Conservation (phyloP, 2,113 vertebrate species). For the Mesocricetus auratus region DNA sequence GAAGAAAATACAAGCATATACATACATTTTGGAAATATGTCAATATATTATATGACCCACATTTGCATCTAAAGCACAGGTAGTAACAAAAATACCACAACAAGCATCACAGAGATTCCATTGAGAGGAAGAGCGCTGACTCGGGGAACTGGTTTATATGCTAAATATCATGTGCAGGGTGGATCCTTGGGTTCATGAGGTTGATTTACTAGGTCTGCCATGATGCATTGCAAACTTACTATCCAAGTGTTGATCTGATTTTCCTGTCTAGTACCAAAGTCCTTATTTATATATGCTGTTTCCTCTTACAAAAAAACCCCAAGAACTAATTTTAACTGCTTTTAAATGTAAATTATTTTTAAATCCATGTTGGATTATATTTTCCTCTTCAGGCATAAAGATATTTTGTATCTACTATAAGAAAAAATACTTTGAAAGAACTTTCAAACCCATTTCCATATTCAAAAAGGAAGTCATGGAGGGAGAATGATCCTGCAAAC, state of each 20-base stretch:
- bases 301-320: neutral
- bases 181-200: neutral
- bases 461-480: neutral
- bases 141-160: neutral
- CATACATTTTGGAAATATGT: neutral
- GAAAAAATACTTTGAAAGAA: neutral
- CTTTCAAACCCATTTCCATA: neutral
- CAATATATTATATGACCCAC: neutral
- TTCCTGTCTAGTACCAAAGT: neutral
- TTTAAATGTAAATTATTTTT: neutral
- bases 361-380: neutral
- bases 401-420: neutral
- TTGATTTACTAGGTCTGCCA: neutral
- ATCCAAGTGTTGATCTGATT: neutral
- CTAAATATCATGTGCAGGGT: neutral
- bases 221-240: neutral
- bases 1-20: neutral
- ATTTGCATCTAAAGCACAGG: neutral
- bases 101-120: neutral
- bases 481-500: neutral
- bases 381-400: neutral
- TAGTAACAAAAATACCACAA: neutral
- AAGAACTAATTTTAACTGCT: neutral
- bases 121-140: rapidly evolving
- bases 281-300: neutral